phyloP scores from a whole-genome alignment of 35 echinoderm and acorn worm genomes.

The Nesometra sesokonis region DNA sequence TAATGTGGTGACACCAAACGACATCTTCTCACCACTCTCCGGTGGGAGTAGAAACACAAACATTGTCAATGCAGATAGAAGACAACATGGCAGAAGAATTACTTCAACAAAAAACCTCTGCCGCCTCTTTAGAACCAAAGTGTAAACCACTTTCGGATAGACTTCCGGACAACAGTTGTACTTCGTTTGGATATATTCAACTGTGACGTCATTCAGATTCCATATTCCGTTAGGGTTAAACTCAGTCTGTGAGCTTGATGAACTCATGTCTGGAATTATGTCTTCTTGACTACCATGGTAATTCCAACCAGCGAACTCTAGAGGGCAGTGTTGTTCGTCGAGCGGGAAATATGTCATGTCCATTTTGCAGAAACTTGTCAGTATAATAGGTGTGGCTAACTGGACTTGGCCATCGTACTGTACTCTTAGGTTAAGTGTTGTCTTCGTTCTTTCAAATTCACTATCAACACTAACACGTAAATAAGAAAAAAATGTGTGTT shows the following conservation, averaged over 20 bases:
- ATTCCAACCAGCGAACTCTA: constrained; percentile 22
- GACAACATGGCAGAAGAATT: constrained; percentile 17
- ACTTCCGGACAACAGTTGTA: neutral
- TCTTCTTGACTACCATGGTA: neutral
- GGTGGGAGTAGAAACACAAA: constrained; percentile 37
- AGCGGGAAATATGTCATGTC: constrained; percentile 47
- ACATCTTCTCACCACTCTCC: constrained; percentile 64
- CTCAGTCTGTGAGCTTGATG: neutral
- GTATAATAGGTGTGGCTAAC: constrained; percentile 20
- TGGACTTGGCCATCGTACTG: neutral
- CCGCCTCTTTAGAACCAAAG: neutral
- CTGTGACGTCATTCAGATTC: neutral
- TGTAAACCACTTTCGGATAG: neutral
- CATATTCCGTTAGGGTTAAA: neutral
- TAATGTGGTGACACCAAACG: constrained; percentile 63
- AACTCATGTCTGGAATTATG: constrained; percentile 1
- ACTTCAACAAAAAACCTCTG: constrained; percentile 13
- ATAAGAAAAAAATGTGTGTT: no score
- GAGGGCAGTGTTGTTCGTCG: constrained; percentile 15
- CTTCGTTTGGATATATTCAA: constrained; percentile 8
- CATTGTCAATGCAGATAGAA: constrained; percentile 13
- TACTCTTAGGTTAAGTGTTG: neutral
- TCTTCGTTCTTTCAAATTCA: neutral
- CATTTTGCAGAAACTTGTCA: constrained; percentile 27
- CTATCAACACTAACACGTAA: neutral